These are phyloP conservation scores for Cremastobaeus sp. DNA, from an alignment of 2,888 invertebrate genomes.

Conservation along the genomic window DNA sequence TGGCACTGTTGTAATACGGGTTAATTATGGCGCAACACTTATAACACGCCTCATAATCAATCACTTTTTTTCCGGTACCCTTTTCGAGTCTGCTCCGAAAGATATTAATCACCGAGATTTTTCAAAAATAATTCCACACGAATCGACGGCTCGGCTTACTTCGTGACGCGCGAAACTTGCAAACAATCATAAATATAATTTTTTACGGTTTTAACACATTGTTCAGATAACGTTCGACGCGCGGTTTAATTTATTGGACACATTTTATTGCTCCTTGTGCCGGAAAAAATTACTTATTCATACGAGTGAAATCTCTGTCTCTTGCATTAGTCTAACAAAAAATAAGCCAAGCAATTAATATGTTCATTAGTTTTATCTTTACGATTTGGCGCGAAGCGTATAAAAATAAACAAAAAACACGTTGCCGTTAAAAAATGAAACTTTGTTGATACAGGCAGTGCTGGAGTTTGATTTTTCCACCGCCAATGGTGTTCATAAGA, in stretches of 20 bases:
- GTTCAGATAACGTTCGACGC: conserved; percentile 16
- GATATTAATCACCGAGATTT: conserved; percentile 44
- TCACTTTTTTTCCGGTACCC: conserved; percentile 22
- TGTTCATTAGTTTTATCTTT: too few species aligned
- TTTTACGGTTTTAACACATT: conserved; percentile 42
- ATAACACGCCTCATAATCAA: conserved; percentile 37
- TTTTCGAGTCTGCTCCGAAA: conserved; percentile 26
- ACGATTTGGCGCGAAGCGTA: too few species aligned
- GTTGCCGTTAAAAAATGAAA: too few species aligned
- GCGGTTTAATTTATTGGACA: conserved; percentile 41
- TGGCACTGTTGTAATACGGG: conserved; percentile 42
- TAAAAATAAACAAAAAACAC: too few species aligned
- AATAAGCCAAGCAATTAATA: too few species aligned
- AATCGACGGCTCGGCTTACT: conserved; percentile 33
- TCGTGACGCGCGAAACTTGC: conserved; percentile 18
- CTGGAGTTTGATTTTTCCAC: too few species aligned
- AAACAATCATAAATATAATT: conserved; percentile 21
- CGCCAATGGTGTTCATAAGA: conserved; percentile 8
- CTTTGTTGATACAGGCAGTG: too few species aligned
- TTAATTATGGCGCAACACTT: conserved; percentile 42
- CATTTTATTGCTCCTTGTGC: conserved; percentile 38
- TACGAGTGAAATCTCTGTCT: not conserved
- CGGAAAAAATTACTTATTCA: conserved; percentile 34
- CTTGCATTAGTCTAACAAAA: conserved; percentile 1
- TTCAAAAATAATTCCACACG: conserved; percentile 36